Conservation (phyloP, 2,797 vertebrate genomes). For the Falco biarmicus region DNA sequence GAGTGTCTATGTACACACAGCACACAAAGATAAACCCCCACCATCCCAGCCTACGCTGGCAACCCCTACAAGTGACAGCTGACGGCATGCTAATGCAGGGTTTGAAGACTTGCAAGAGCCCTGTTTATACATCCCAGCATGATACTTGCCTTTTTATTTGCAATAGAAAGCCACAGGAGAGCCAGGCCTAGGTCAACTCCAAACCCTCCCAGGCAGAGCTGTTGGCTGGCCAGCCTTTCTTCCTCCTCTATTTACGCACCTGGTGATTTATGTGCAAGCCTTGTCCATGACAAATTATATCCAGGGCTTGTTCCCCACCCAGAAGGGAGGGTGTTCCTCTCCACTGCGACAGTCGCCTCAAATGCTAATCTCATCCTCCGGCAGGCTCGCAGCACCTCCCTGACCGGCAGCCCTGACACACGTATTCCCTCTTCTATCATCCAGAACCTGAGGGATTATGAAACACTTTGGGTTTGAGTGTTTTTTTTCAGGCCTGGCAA, state of each 20-base stretch:
- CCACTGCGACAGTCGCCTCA: background rate
- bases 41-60: background rate
- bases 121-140: background rate
- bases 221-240: background rate
- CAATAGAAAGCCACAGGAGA: background rate
- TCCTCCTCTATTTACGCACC: background rate
- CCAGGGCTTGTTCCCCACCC: constrained; percentile 4
- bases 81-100: accelerated
- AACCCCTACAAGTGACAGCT: background rate
- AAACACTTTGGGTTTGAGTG: constrained; percentile 41
- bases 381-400: background rate
- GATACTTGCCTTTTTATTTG: background rate
- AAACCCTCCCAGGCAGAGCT: constrained; percentile 6
- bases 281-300: background rate
- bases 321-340: background rate
- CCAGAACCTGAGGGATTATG: constrained; percentile 54
- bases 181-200: background rate
- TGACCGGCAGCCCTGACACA: background rate
- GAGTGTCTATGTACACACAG: accelerated
- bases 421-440: background rate
- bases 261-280: background rate
- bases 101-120: background rate
- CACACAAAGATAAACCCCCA: background rate
- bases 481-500: background rate
- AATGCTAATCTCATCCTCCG: background rate